These are phyloP conservation scores for Tetropium fuscum DNA, from an alignment of 2,888 invertebrate species.

Conservation along the genomic window DNA sequence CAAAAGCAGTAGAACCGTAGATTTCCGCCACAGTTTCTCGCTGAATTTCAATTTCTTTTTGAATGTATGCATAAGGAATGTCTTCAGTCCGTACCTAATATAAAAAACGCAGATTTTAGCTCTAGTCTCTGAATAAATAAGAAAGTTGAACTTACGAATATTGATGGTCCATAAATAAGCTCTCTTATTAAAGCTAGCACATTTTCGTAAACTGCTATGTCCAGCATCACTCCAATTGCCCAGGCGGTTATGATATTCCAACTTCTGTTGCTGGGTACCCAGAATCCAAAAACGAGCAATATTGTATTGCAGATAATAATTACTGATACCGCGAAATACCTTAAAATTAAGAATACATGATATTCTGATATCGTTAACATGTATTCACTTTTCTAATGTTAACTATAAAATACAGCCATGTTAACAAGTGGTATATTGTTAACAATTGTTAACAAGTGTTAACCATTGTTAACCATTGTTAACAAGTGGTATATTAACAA, in stretches of 20 bases:
- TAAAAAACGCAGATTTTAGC: too few species aligned
- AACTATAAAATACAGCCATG: too few species aligned
- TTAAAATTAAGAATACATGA: not conserved
- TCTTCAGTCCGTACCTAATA: too few species aligned
- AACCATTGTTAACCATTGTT: too few species aligned
- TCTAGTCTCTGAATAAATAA: too few species aligned
- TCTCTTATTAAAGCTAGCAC: not conserved
- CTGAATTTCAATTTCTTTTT: constrained; percentile 25
- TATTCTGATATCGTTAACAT: too few species aligned
- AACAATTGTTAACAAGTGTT: too few species aligned
- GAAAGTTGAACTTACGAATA: too few species aligned
- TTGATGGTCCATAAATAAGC: not conserved
- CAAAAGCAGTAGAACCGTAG: constrained; percentile 6
- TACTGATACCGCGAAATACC: not conserved
- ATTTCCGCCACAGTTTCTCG: constrained; percentile 17
- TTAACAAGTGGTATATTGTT: too few species aligned
- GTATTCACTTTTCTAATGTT: too few species aligned
- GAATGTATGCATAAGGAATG: not conserved
- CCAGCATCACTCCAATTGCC: constrained; percentile 12
- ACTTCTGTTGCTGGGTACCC: constrained; percentile 24
- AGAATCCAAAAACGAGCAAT: constrained; percentile 33
- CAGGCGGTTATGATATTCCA: constrained; percentile 24
- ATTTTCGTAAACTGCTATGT: constrained; percentile 28
- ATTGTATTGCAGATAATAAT: not conserved
- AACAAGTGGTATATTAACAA: too few species aligned